Conservation (phyloP, 92 coral and sea anemone species). For the Palythoa grandiflora region DNA sequence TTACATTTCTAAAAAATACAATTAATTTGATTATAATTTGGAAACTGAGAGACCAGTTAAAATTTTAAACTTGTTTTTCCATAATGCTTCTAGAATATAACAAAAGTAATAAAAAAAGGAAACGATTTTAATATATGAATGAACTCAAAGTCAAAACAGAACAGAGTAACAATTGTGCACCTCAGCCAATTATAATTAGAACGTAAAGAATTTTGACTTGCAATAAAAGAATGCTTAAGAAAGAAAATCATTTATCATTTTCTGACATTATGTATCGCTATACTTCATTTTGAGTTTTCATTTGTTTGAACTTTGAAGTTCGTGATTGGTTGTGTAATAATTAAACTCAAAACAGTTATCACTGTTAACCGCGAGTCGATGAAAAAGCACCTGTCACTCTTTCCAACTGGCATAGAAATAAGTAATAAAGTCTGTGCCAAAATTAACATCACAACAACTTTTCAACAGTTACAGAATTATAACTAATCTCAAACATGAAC, state of each 20-base stretch:
- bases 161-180: too few relatives aligned
- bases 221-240: background rate
- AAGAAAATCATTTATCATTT: background rate
- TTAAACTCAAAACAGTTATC: slow-evolving; percentile 12
- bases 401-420: slow-evolving; percentile 10
- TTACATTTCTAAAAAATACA: too few relatives aligned
- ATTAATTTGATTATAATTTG: too few relatives aligned
- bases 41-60: too few relatives aligned
- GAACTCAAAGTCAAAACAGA: too few relatives aligned
- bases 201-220: background rate
- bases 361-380: background rate
- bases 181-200: background rate
- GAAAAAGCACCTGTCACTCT: slow-evolving; percentile 8
- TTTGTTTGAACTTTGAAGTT: background rate
- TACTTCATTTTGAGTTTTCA: background rate
- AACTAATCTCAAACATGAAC: background rate
- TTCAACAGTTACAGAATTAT: background rate
- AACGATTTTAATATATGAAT: too few relatives aligned
- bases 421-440: slow-evolving; percentile 29
- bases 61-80: too few relatives aligned
- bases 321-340: slow-evolving; percentile 24
- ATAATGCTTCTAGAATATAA: too few relatives aligned
- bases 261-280: background rate
- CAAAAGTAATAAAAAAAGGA: too few relatives aligned
- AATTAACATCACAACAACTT: slow-evolving; percentile 24